Evolutionary conservation across 2,113 vertebrate genomes (phyloP), one percentile per base, ranked within the genome.

Genomic region (Triplophysa dalaica): DNA sequence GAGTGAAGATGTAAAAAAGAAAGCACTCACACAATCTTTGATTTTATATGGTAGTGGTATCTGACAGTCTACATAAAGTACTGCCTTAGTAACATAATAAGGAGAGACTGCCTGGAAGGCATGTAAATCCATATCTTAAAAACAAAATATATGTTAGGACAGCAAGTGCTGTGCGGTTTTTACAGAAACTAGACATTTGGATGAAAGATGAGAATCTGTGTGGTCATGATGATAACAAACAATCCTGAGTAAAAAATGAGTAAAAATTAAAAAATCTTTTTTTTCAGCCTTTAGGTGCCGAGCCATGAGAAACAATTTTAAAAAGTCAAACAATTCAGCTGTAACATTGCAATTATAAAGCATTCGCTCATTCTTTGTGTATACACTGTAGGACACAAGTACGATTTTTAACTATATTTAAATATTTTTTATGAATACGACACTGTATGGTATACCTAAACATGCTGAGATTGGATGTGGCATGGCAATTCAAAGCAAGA

Each of bases 61-160:
- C 66, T 70, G 13, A 70, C 14, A n/a, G 10, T 63, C 73, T 8
- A 12, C 24, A 26, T 75, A 7, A 0, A 33, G 33, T 38, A 62
- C 56, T 75, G 62, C 21, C 60, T 60, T 43, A 63, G 41, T 63
- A 75, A 75, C 58, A 41, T 63, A 63, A 63, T 63, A 75, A 75
- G 62, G 38, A 62, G 56, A 75, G 56, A 61, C 24, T n/a, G 58
- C 41, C 58, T 63, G 7, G 56, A 75, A 75, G 73, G 41, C 41
- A 7, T 48, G 41, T n/a, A 75, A 75, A 75, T 75, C 41, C 22
- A 74, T 17, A 74, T 61, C 54, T 74, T 11, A 21, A 29, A 56
- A 72, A 72, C 26, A 72, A 70, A 48, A 52, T 17, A 4, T 11
- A 10, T 24, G 52, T 38, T 54, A 50, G 13, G 9, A 8, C 7